Conservation (phyloP, 2,113 vertebrate species). For the Actenoides lindsayi region DNA sequence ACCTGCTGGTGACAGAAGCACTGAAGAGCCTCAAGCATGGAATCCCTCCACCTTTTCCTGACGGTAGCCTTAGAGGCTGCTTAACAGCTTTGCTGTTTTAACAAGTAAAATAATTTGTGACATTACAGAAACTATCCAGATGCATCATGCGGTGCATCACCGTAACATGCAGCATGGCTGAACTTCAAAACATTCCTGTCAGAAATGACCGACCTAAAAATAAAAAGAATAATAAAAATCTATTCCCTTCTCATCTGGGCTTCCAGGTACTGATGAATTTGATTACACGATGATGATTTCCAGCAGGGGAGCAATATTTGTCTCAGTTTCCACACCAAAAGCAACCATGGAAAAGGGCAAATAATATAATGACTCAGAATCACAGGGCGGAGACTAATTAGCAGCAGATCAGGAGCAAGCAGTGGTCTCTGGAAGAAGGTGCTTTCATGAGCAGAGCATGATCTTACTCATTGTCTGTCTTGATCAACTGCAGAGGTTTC, state of each 20-base stretch:
- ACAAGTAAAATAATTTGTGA: neutral
- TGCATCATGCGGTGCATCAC: neutral
- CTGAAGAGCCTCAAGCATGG: neutral
- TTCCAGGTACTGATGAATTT: conserved; percentile 1
- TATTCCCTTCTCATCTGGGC: neutral
- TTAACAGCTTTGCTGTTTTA: neutral
- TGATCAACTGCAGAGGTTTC: conserved; percentile 45
- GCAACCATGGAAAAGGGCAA: conserved; percentile 47
- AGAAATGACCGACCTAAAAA: neutral
- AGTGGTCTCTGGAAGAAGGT: conserved; percentile 52
- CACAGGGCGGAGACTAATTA: conserved; percentile 45
- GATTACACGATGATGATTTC: neutral
- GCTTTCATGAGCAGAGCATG: neutral
- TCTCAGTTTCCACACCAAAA: conserved; percentile 56
- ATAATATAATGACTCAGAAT: conserved; percentile 54
- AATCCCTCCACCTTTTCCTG: neutral
- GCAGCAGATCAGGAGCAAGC: conserved; percentile 41
- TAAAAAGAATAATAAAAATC: neutral
- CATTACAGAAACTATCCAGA: neutral
- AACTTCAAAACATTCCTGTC: neutral
- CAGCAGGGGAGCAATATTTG: conserved; percentile 15
- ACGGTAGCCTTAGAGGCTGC: neutral
- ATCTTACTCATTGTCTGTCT: conserved; percentile 39
- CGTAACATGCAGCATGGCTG: neutral
- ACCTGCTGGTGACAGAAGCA: neutral